phyloP scores from a whole-genome alignment of 2,797 vertebrate species.

The Mus caroli region DNA sequence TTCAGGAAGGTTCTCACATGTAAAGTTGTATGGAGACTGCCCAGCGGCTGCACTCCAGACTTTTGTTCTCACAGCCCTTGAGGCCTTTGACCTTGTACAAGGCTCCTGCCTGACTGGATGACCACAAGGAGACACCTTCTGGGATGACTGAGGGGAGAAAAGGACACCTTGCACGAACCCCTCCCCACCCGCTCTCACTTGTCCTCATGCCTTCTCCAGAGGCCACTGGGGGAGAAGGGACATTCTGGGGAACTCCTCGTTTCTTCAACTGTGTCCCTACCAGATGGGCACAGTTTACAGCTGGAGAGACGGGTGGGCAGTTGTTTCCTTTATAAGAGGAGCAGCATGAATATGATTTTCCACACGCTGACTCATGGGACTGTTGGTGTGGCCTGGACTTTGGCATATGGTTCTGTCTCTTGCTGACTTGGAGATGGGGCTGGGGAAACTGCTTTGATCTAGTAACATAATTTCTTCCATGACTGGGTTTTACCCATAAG shows the following conservation, averaged over 20 bases:
- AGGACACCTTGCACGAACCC: neutral
- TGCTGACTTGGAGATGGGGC: neutral
- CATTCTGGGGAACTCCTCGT: neutral
- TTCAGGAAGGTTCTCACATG: neutral
- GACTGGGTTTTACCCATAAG: slow-evolving; percentile 30
- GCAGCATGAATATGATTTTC: slow-evolving; percentile 41
- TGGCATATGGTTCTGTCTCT: neutral
- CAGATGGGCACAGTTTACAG: slow-evolving; percentile 59
- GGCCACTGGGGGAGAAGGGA: neutral
- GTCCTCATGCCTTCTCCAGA: neutral
- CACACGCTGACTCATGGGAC: slow-evolving; percentile 59
- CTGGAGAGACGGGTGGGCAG: slow-evolving; percentile 39
- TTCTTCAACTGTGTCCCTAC: neutral
- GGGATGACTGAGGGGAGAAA: neutral
- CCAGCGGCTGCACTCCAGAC: neutral
- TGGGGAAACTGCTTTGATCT: slow-evolving; percentile 52
- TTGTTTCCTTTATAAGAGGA: slow-evolving; percentile 53
- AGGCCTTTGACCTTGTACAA: slow-evolving; percentile 30
- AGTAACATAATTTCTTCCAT: neutral
- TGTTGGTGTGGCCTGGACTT: neutral
- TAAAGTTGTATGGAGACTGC: slow-evolving; percentile 8
- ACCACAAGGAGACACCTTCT: neutral
- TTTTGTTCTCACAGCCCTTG: neutral
- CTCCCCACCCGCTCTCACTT: neutral
- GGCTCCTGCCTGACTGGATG: neutral